These are phyloP conservation scores for Pseudopodoces humilis DNA, from an alignment of 2,113 vertebrate genomes.

Conservation along the genomic window DNA sequence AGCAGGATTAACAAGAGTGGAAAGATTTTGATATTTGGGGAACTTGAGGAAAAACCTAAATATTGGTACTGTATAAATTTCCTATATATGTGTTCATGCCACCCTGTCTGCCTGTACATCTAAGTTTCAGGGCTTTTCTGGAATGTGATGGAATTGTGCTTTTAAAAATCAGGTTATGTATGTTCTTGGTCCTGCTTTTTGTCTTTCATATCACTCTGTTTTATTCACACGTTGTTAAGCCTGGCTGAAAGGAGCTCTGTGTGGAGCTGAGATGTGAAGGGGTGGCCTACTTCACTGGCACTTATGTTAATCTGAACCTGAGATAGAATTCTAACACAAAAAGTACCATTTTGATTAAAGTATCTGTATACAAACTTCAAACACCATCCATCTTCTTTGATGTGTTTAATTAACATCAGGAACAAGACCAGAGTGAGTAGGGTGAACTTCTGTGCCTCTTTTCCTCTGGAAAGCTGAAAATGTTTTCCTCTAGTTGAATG, in stretches of 20 bases:
- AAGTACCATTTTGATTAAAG: not conserved
- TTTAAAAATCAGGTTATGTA: not conserved
- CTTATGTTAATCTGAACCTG: not conserved
- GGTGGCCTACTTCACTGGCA: not conserved
- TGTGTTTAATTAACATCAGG: slow-evolving; percentile 17
- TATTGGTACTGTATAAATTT: not conserved
- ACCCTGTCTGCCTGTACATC: not conserved
- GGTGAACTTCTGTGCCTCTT: not conserved
- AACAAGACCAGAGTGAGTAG: not conserved
- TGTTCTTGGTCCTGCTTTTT: not conserved
- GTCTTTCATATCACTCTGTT: not conserved
- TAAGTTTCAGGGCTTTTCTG: not conserved
- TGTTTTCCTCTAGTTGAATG: not conserved
- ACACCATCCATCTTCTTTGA: not conserved
- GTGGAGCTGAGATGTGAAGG: not conserved
- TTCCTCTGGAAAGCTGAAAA: slow-evolving; percentile 7
- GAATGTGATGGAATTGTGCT: not conserved
- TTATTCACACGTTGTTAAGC: not conserved
- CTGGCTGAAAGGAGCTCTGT: not conserved
- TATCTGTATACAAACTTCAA: not conserved
- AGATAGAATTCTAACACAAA: not conserved
- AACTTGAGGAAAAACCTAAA: not conserved
- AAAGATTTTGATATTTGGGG: not conserved
- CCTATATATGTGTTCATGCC: not conserved
- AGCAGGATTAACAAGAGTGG: not conserved